Evolutionary conservation across 1,140 invertebrate genomes (phyloP).

Genomic region (Heliconius hermathena): DNA sequence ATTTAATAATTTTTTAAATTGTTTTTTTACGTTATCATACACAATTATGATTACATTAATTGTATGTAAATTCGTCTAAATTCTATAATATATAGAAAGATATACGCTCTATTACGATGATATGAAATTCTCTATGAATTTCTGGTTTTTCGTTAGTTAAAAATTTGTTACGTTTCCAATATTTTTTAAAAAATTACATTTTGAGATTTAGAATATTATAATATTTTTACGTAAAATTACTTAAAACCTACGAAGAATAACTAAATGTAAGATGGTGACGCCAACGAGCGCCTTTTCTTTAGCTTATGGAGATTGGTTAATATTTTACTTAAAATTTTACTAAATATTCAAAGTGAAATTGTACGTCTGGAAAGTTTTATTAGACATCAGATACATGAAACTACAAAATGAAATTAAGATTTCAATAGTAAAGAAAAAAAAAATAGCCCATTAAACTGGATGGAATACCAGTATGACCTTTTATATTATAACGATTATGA

Average conservation of each 20-base stretch:
- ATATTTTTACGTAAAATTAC: not conserved
- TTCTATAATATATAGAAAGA: no score
- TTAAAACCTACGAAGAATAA: not conserved
- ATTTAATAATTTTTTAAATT: no score
- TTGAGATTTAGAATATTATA: not conserved
- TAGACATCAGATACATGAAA: not conserved
- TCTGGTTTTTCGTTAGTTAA: no score
- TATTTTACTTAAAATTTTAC: not conserved
- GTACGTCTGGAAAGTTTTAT: conserved; percentile 12
- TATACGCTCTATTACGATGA: no score
- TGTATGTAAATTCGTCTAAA: no score
- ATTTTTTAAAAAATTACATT: not conserved
- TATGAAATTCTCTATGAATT: no score
- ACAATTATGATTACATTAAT: no score
- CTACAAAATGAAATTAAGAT: not conserved
- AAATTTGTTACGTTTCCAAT: not conserved
- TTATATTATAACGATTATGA: no score
- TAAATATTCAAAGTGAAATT: not conserved
- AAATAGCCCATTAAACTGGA: not conserved
- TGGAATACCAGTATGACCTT: not conserved
- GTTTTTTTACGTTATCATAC: no score
- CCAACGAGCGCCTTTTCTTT: not conserved
- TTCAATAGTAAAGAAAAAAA: not conserved
- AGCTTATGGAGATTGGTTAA: conserved; percentile 1
- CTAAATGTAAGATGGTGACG: not conserved